Evolutionary conservation across 2,797 vertebrate species (phyloP).

Genomic region (Poeciliopsis infans): DNA sequence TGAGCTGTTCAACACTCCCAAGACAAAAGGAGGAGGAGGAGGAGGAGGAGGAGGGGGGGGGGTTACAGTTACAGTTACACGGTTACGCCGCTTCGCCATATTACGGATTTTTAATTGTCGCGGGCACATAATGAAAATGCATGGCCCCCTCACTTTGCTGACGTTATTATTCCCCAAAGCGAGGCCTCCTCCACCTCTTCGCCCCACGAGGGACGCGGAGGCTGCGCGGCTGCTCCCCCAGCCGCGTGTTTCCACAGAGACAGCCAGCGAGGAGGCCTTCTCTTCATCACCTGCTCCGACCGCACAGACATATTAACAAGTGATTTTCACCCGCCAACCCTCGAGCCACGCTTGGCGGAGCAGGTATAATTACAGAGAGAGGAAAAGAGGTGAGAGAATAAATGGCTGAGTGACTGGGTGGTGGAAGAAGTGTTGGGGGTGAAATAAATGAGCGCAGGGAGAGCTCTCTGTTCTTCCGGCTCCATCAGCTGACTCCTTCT

Average conservation of each 20-base stretch:
- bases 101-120: conserved; percentile 47
- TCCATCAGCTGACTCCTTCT: conserved; percentile 54
- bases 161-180: conserved; percentile 48
- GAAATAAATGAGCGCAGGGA: conserved; percentile 44
- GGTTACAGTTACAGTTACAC: conserved; percentile 5
- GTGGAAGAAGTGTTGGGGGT: conserved; percentile 8
- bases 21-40: conserved; percentile 5
- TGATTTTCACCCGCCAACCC: conserved; percentile 73
- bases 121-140: conserved; percentile 51
- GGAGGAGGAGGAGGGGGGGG: too few species aligned
- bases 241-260: conserved; percentile 86
- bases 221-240: conserved; percentile 71
- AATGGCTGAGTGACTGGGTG: conserved; percentile 15
- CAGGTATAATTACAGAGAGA: conserved; percentile 74
- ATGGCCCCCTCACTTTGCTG: conserved; percentile 37
- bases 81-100: conserved; percentile 31
- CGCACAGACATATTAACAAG: conserved; percentile 76
- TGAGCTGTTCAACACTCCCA: conserved; percentile 5
- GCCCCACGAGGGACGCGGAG: conserved; percentile 65
- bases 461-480: conserved; percentile 41
- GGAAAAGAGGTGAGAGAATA: conserved; percentile 27
- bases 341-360: conserved; percentile 75
- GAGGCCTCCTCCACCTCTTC: conserved; percentile 48
- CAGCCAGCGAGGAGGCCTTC: conserved; percentile 70
- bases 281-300: conserved; percentile 68